Evolutionary conservation across 2,888 invertebrate species (phyloP).

Genomic region (Fragum sueziense): DNA sequence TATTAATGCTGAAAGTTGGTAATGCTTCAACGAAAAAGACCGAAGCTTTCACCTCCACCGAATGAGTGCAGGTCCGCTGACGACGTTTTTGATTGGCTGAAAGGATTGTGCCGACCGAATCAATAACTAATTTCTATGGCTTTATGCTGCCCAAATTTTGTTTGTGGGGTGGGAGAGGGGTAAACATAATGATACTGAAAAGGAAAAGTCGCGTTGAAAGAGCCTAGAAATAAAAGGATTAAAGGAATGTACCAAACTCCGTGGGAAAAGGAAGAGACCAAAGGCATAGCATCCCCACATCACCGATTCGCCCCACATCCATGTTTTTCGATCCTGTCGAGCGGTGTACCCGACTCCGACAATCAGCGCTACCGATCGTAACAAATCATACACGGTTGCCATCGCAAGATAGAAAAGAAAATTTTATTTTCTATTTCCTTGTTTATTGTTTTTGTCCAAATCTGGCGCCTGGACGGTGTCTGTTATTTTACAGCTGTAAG

Average conservation of each 20-base stretch:
- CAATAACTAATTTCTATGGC: too few relatives aligned
- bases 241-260: conserved; percentile 7
- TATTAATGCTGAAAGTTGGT: too few relatives aligned
- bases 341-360: conserved; percentile 55
- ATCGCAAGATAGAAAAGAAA: conserved; percentile 23
- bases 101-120: too few relatives aligned
- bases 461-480: conserved; percentile 50
- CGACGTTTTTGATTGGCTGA: too few relatives aligned
- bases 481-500: background rate
- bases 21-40: too few relatives aligned
- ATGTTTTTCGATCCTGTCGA: conserved; percentile 56
- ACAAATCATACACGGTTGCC: conserved; percentile 52
- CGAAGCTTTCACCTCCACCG: too few relatives aligned
- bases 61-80: too few relatives aligned
- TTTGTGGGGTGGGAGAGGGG: too few relatives aligned
- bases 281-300: conserved; percentile 56
- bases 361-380: conserved; percentile 55
- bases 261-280: conserved; percentile 60
- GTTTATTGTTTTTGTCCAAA: conserved; percentile 33
- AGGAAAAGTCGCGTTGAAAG: too few relatives aligned
- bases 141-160: too few relatives aligned
- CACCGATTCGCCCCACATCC: conserved; percentile 58
- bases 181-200: too few relatives aligned
- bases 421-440: background rate
- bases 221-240: too few relatives aligned